Percentiles rank a stretch among this genome's conserved stretches.
Conservation (phyloP, 2,888 invertebrate genomes). For the Hoplodrina ambigua region DNA sequence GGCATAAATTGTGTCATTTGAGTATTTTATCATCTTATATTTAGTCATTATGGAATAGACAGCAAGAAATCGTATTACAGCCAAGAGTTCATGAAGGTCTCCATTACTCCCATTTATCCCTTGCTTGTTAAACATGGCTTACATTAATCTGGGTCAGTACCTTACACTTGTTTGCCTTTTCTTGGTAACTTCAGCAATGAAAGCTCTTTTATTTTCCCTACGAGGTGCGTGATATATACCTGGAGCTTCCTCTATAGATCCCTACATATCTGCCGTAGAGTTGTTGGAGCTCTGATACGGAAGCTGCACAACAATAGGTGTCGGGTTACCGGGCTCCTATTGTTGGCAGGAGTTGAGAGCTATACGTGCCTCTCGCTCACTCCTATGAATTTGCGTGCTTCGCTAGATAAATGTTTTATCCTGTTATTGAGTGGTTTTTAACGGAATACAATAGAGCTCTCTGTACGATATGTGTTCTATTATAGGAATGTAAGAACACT, state of each 20-base stretch:
- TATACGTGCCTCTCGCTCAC: conserved; percentile 4
- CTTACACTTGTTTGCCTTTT: not conserved
- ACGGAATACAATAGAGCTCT: conserved; percentile 37
- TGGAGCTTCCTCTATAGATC: conserved; percentile 6
- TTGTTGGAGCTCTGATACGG: conserved; percentile 18
- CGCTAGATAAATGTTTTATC: conserved; percentile 30
- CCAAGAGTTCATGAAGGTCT: not conserved
- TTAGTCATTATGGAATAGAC: not conserved
- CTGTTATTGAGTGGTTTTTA: conserved; percentile 44
- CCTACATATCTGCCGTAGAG: conserved; percentile 2
- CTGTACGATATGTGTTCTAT: conserved; percentile 2
- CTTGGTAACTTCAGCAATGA: not conserved
- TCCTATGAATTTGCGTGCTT: conserved; percentile 25
- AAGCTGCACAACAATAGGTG: conserved; percentile 51
- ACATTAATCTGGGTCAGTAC: conserved; percentile 6
- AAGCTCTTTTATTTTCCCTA: conserved; percentile 7
- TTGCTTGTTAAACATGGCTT: not conserved
- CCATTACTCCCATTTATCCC: not conserved
- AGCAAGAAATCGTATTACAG: not conserved
- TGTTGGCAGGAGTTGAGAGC: conserved; percentile 26
- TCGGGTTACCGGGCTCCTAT: conserved; percentile 43
- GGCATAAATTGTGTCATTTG: too few relatives aligned
- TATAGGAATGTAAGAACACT: not conserved
- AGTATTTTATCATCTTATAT: too few relatives aligned
- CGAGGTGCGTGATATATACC: conserved; percentile 5